Percentiles rank a stretch among this genome's conserved stretches.
Evolutionary conservation across 2,113 vertebrate species (phyloP).

Genomic region (Catharus bicknelli): DNA sequence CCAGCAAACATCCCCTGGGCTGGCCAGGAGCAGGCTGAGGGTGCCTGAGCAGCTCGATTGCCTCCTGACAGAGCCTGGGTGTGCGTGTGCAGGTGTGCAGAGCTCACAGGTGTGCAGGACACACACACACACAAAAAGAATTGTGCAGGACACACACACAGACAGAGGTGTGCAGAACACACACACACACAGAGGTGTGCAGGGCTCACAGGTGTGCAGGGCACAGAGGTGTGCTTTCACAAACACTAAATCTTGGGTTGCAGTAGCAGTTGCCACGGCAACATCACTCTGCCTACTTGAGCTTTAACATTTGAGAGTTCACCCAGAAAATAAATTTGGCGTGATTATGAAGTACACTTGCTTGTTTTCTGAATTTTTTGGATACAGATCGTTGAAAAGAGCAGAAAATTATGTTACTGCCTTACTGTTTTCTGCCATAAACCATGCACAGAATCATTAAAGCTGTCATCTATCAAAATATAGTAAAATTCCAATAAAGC

Average conservation of each 20-base stretch:
- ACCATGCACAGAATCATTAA: slow-evolving; percentile 23
- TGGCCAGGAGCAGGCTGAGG: not conserved
- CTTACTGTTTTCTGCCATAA: slow-evolving; percentile 25
- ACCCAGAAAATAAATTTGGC: slow-evolving; percentile 62
- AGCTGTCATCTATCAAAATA: slow-evolving; percentile 48
- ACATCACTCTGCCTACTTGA: slow-evolving; percentile 42
- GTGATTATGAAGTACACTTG: slow-evolving; percentile 21
- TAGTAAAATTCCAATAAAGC: slow-evolving; percentile 8
- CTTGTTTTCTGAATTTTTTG: slow-evolving; percentile 45
- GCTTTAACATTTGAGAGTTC: slow-evolving; percentile 50
- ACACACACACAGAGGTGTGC: not conserved
- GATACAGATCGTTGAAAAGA: not conserved
- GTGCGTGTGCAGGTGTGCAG: not conserved
- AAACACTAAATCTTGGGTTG: not conserved
- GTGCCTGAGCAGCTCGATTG: accelerated
- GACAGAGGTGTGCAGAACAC: too few species aligned
- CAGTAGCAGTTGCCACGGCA: slow-evolving; percentile 32
- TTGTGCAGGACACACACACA: too few species aligned
- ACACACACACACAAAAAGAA: not conserved
- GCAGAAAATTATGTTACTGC: slow-evolving; percentile 5
- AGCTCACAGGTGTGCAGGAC: not conserved
- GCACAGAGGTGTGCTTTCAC: not conserved
- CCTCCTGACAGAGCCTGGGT: not conserved
- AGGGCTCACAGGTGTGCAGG: not conserved
- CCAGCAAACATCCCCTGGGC: not conserved